Evolutionary conservation across 2,888 invertebrate genomes (phyloP), one percentile per base, ranked within the genome.

Genomic region (Pachydiplax longipennis): DNA sequence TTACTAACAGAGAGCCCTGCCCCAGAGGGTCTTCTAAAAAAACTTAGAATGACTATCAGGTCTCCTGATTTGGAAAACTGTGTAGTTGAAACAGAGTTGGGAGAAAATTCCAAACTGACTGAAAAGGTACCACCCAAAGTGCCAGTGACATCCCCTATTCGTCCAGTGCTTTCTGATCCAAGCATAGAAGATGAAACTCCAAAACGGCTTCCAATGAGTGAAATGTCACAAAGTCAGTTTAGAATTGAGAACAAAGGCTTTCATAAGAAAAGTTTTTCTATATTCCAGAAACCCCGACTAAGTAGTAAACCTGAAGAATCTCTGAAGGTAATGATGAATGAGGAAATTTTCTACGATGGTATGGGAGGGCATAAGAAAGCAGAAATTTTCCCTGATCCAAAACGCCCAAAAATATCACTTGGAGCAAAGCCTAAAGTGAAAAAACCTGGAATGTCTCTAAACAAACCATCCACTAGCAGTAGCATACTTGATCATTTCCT

Each of bases 291-390:
- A n/a, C 37, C 58, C 58, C 4, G 87, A 22, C 37, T 87, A 8
- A 37, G 61, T n/a, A 58, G n/a, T 22, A 87, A 61, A 37, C 87
- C 87, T 40, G 87, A 87, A n/a, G 87, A 87, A 40, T 8, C 61
- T 35, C 37, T 65, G 37, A 18, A 37, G 15, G 61, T 61, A 40
- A 12, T 5, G 0, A 58, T 13, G 0, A 37, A 37, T 6, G 87
- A 87, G 2, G 87, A 87, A 87, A n/a, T 87, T 8, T 87, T 37
- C 37, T 87, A 87, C 22, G 87, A 87, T 87, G 87, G 87, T 13
- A 87, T 87, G 87, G 87, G 87, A 8, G 87, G 87, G 5, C 87
- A 87, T 13, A 61, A 37, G n/a, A 87, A 87, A 37, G 18, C 58
- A n/a, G 87, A 87, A 0, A 12, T 87, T n/a, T 87, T 87, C n/a